Evolutionary conservation across 2,113 vertebrate genomes (phyloP).

Genomic region (Mirounga angustirostris): DNA sequence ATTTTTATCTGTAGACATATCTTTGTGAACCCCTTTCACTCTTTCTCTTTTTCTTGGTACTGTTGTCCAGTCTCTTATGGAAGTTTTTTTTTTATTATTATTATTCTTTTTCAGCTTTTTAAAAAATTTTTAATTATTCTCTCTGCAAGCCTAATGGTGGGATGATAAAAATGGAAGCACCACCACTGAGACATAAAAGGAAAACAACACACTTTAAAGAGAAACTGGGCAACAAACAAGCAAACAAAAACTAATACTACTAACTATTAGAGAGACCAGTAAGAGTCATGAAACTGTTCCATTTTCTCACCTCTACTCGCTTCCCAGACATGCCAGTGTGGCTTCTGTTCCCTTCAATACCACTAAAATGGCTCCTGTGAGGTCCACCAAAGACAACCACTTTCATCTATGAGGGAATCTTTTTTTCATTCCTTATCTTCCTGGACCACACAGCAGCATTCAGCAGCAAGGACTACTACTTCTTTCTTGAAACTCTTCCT

Average conservation of each 20-base stretch:
- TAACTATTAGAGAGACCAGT: neutral
- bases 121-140: neutral
- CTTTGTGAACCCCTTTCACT: neutral
- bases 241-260: neutral
- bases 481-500: neutral
- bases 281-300: neutral
- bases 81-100: neutral
- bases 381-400: neutral
- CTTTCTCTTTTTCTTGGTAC: neutral
- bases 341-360: neutral
- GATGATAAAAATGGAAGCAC: neutral
- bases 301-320: neutral
- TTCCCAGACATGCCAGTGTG: neutral
- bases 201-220: neutral
- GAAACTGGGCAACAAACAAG: neutral
- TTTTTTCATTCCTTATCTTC: neutral
- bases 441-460: neutral
- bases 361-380: neutral
- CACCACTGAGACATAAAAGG: neutral
- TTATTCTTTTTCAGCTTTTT: neutral
- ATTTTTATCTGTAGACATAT: neutral
- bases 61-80: neutral
- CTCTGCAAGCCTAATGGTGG: neutral
- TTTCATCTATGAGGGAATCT: neutral
- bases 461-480: neutral